A percentile compares a stretch with the other conserved stretches of the same genome.
These are phyloP conservation scores for Lutraria rhynchaena DNA, from an alignment of 1,140 invertebrate genomes.

Conservation along the genomic window DNA sequence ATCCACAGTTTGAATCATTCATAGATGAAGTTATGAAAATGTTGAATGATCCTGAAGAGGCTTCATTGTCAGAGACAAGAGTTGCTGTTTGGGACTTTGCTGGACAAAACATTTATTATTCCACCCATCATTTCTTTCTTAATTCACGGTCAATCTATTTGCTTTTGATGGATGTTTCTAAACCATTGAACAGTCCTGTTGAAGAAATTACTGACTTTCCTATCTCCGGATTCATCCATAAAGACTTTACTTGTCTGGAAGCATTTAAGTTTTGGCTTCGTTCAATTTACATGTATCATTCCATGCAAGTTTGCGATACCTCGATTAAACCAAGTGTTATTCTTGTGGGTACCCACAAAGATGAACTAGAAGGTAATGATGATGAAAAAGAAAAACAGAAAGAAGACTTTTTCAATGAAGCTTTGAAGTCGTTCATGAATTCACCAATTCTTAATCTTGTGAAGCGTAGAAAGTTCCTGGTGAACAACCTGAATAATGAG, in stretches of 20 bases:
- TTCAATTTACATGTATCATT: slow-evolving; percentile 42
- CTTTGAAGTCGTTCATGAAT: slow-evolving; percentile 29
- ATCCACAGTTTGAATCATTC: neutral
- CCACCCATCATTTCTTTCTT: slow-evolving; percentile 42
- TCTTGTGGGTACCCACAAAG: slow-evolving; percentile 39
- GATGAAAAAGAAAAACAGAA: slow-evolving; percentile 47
- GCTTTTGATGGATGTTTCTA: slow-evolving; percentile 39
- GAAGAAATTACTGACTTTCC: slow-evolving; percentile 23
- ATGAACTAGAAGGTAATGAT: slow-evolving; percentile 18
- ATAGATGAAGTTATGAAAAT: neutral
- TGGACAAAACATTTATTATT: slow-evolving; percentile 45
- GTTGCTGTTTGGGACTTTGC: slow-evolving; percentile 49
- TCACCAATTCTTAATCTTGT: slow-evolving; percentile 12
- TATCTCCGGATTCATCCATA: neutral
- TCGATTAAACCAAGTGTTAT: slow-evolving; percentile 29
- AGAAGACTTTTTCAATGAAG: slow-evolving; percentile 32
- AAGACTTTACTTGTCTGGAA: slow-evolving; percentile 40
- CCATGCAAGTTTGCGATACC: neutral
- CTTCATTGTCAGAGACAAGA: neutral
- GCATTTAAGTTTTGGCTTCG: slow-evolving; percentile 46
- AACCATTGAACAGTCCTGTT: neutral
- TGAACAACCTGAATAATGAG: slow-evolving; percentile 12
- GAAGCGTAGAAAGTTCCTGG: slow-evolving; percentile 21
- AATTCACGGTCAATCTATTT: slow-evolving; percentile 41
- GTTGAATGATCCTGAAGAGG: neutral